These are phyloP conservation scores for Pelecanus crispus DNA, from an alignment of 2,113 vertebrate species.

Conservation along the genomic window DNA sequence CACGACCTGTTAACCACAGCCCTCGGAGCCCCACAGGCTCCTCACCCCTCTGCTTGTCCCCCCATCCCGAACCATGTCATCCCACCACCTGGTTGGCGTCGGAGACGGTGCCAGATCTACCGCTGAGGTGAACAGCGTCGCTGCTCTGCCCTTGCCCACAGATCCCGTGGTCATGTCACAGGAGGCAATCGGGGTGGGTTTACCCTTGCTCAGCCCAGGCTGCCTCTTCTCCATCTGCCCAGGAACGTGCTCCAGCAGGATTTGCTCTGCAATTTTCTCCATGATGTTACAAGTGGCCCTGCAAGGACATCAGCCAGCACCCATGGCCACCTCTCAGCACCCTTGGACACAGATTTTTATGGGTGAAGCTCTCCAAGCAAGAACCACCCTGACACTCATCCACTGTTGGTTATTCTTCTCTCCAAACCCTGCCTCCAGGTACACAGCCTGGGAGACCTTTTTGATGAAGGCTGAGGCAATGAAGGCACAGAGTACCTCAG, in stretches of 20 bases:
- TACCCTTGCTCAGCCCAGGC: not conserved
- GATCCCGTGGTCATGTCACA: fast-evolving
- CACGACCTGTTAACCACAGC: too few species aligned
- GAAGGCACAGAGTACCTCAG: not conserved
- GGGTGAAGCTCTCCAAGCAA: not conserved
- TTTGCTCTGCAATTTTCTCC: not conserved
- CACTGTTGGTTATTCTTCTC: not conserved
- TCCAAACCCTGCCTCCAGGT: not conserved
- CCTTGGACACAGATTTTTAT: too few species aligned
- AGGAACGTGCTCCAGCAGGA: not conserved
- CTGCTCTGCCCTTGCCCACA: too few species aligned
- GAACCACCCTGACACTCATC: not conserved
- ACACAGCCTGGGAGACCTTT: not conserved
- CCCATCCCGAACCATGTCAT: fast-evolving
- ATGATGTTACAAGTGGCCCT: too few species aligned
- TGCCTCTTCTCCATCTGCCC: not conserved
- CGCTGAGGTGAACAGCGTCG: fast-evolving
- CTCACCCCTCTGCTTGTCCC: not conserved
- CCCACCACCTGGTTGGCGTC: fast-evolving
- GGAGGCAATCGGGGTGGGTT: not conserved
- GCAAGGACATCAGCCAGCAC: too few species aligned
- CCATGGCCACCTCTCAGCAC: not conserved
- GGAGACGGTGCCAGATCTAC: too few species aligned
- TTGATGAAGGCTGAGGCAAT: not conserved
- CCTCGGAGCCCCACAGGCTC: too few species aligned